These are phyloP conservation scores for Daphoenositta chrysoptera DNA, from an alignment of 2,113 vertebrate species.

Conservation along the genomic window DNA sequence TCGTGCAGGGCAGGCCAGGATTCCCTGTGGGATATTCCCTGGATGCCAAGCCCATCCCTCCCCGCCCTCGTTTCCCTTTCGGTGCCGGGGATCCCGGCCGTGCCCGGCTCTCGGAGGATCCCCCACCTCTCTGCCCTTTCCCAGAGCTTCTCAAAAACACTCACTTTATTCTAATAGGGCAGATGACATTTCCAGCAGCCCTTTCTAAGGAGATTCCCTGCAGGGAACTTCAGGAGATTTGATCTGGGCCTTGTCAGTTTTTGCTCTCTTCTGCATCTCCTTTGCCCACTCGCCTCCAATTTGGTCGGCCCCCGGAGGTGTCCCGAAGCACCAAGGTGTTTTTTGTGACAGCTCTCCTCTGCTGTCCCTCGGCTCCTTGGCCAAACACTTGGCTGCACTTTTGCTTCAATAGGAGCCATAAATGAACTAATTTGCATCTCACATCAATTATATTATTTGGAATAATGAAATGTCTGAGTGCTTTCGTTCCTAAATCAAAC, in stretches of 20 bases:
- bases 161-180: neutral
- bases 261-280: neutral
- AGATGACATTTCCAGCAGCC: slow-evolving; percentile 6
- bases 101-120: rapidly evolving
- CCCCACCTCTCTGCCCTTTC: neutral
- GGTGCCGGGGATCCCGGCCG: neutral
- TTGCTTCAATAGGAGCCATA: neutral
- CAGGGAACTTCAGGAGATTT: neutral
- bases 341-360: neutral
- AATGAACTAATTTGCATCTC: neutral
- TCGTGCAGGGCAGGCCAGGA: rapidly evolving
- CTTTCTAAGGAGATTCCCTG: neutral
- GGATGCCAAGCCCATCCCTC: neutral
- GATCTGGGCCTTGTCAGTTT: neutral
- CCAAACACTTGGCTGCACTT: neutral
- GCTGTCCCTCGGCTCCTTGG: neutral
- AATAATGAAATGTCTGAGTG: neutral
- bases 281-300: neutral
- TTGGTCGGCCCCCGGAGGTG: neutral
- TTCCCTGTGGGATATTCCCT: neutral
- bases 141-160: neutral
- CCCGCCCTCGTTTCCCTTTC: neutral
- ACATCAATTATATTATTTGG: neutral
- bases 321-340: neutral
- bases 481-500: neutral